phyloP scores from a whole-genome alignment of 2,113 vertebrate species.

The Hydropotes inermis region DNA sequence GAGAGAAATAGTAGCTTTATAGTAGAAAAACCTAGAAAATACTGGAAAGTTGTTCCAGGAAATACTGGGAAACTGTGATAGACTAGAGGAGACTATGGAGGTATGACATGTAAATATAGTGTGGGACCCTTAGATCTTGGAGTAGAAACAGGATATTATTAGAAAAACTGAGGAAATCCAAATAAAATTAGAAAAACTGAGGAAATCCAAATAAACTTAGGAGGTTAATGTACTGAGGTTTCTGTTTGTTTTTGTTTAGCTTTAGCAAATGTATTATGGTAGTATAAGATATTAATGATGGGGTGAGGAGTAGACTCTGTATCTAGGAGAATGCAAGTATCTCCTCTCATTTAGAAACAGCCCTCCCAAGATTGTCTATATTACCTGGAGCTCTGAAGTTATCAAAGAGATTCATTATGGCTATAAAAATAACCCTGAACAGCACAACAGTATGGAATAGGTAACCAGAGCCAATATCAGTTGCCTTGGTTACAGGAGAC shows the following conservation, averaged over 20 bases:
- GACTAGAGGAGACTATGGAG: not conserved
- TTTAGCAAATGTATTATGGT: not conserved
- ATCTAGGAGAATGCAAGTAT: not conserved
- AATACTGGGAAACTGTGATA: not conserved
- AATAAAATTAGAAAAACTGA: not conserved
- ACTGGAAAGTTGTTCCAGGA: not conserved
- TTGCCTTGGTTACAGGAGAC: constrained; percentile 31
- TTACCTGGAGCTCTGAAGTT: not conserved
- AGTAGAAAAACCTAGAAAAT: not conserved
- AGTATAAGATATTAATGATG: not conserved
- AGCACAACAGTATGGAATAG: not conserved
- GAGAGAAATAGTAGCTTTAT: not conserved
- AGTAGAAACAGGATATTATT: not conserved
- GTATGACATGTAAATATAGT: not conserved
- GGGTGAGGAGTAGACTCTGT: not conserved
- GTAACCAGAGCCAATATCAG: not conserved
- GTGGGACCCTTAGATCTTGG: not conserved
- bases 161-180: no score
- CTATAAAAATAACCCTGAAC: not conserved
- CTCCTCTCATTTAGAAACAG: not conserved
- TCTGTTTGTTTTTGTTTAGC: not conserved
- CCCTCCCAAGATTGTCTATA: not conserved
- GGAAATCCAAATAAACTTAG: not conserved
- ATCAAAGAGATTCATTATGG: not conserved
- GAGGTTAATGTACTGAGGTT: not conserved